phyloP scores from a whole-genome alignment of 2,797 vertebrate species.

The Strix occidentalis region DNA sequence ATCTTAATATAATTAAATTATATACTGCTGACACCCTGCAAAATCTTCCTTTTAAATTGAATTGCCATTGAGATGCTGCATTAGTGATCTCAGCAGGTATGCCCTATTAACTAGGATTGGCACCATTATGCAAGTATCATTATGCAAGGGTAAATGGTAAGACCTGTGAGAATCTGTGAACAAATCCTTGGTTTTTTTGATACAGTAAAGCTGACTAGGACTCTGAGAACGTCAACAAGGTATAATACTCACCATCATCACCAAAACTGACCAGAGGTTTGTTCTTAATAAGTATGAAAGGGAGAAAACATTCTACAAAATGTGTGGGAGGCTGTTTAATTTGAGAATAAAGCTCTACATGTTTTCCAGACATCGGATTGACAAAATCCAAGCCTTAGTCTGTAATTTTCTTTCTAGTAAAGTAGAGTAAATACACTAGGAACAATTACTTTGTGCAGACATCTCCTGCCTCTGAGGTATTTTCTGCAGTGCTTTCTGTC shows the following conservation, averaged over 20 bases:
- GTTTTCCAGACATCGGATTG: neutral
- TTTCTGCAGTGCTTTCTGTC: neutral
- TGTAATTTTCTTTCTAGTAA: neutral
- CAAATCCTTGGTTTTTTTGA: neutral
- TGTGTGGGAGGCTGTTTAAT: accelerated
- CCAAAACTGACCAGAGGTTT: neutral
- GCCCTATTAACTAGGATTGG: neutral
- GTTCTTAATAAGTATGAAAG: neutral
- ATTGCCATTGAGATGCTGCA: neutral
- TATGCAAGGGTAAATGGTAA: neutral
- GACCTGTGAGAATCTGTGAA: neutral
- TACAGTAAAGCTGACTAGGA: neutral
- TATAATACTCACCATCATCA: neutral
- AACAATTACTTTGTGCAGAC: neutral
- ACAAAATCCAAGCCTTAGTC: neutral
- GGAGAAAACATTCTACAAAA: neutral
- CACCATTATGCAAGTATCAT: accelerated
- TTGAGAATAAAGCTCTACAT: neutral
- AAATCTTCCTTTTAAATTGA: neutral
- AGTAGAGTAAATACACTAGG: neutral
- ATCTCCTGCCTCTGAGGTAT: neutral
- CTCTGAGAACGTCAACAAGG: neutral
- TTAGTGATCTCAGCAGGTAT: neutral
- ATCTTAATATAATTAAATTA: neutral
- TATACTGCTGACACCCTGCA: neutral